Evolutionary conservation across 2,797 vertebrate genomes (phyloP).

Genomic region (Chelon labrosus): DNA sequence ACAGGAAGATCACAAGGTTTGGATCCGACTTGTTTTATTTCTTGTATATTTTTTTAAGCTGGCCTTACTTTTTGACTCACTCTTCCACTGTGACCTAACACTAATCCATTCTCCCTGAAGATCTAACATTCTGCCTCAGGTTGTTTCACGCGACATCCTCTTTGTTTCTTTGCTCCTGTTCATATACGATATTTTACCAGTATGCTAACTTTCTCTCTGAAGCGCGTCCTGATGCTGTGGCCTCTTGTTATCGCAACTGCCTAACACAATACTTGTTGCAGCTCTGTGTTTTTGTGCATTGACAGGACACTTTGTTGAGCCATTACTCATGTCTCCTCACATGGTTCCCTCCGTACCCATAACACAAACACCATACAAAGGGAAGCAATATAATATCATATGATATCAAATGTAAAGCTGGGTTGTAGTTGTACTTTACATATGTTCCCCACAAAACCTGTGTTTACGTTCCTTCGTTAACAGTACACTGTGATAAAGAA

Average conservation of each 20-base stretch:
- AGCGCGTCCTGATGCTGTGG: slow-evolving; percentile 7
- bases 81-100: slow-evolving; percentile 26
- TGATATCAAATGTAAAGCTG: too few species aligned
- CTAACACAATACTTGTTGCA: neutral
- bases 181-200: neutral
- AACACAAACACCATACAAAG: neutral
- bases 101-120: slow-evolving; percentile 28
- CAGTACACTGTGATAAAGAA: too few species aligned
- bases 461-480: too few species aligned
- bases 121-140: slow-evolving; percentile 30
- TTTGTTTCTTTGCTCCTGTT: slow-evolving; percentile 1
- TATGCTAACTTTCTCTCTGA: slow-evolving; percentile 7
- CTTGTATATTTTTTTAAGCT: slow-evolving; percentile 50
- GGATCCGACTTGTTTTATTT: slow-evolving; percentile 73
- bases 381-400: too few species aligned
- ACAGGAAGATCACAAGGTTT: slow-evolving; percentile 97
- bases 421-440: too few species aligned
- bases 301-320: slow-evolving; percentile 16
- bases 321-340: neutral
- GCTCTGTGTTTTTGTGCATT: slow-evolving; percentile 1
- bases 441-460: too few species aligned
- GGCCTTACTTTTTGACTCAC: slow-evolving; percentile 14
- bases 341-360: neutral
- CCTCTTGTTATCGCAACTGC: neutral
- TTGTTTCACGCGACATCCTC: neutral